These are phyloP conservation scores for Pseudanteris insignis DNA, from an alignment of 2,888 invertebrate species.

Conservation along the genomic window DNA sequence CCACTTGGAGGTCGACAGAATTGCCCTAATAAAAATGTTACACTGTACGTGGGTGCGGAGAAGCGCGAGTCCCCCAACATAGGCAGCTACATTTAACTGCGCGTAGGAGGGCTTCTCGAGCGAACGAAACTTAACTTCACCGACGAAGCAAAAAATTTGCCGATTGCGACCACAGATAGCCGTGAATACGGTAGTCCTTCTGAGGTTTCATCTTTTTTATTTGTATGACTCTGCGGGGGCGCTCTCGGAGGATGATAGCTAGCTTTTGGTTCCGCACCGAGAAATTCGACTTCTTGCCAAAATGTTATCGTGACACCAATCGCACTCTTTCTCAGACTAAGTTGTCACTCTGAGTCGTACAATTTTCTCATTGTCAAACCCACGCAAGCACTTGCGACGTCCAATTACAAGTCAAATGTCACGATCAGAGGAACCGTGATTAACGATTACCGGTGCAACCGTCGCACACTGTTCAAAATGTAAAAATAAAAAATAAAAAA, in stretches of 20 bases:
- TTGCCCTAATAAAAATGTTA: conserved; percentile 65
- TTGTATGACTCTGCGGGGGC: conserved; percentile 57
- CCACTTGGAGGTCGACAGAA: conserved; percentile 59
- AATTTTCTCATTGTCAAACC: neutral
- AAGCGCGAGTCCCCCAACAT: conserved; percentile 23
- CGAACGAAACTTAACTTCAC: conserved; percentile 31
- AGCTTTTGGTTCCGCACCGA: conserved; percentile 24
- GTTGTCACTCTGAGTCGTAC: conserved; percentile 12
- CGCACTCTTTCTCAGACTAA: conserved; percentile 26
- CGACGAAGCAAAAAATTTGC: conserved; percentile 32
- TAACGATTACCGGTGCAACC: no score
- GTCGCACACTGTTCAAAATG: no score
- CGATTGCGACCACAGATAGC: conserved; percentile 54
- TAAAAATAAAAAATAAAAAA: no score
- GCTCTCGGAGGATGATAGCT: conserved; percentile 52
- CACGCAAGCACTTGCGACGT: conserved; percentile 1
- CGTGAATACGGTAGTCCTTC: conserved; percentile 56
- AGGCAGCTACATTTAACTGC: conserved; percentile 32
- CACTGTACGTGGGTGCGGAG: conserved; percentile 48
- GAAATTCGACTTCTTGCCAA: conserved; percentile 16
- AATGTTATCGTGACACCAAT: conserved; percentile 19
- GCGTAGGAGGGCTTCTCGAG: conserved; percentile 38
- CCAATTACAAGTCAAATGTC: no score
- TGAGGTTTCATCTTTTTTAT: conserved; percentile 58
- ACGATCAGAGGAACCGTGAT: no score